Base-by-base conservation (phyloP, 1,140 invertebrate species). In the Drosophila bipectinata region DNA sequence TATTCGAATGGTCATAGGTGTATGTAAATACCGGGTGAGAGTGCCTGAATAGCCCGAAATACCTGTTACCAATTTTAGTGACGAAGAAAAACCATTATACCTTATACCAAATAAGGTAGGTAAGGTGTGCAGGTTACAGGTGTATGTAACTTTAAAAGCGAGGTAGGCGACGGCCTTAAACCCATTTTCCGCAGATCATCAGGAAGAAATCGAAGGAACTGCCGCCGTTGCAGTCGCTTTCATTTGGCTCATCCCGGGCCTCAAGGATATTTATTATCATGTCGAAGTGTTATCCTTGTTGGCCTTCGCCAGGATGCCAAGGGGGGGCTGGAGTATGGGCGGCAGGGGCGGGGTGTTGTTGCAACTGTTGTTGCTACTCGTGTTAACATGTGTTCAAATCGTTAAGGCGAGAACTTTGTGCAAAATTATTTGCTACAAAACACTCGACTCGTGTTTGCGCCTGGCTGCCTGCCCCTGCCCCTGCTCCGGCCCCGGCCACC, bases 301-400 rank as follows among this genome's bases (percentile, higher is more conserved):
- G 79, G 53, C 48, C 75, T 44, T 34, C 51, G 51, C 57, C 44
- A 41, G 39, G 15, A 45, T 45, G 39, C 37, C 32, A 12, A 32
- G 32, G 9, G 32, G 9, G 8, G 1, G 32, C 32, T 28, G 32
- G 32, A 10, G 3, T 32, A 9, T 32, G 10, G 34, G 34, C 10
- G 34, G 37, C 32, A 39, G 49, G 53, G 47, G 51, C 54, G 30
- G 51, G 74, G 34, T 54, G 79, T 58, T 72, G 66, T 28, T 77
- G 79, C 69, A 69, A 71, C 74, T 75, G 75, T 88, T 87, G 82
- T 87, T 87, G 68, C 66, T 87, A 62, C 72, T 82, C 83, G 82
- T 87, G 82, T 87, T 87, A 87, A 87, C 82, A 87, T 87, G 82
- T 87, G 82, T 88, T 87, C 83, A 82, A 88, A 87, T 87, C 82